Evolutionary conservation across 2,113 vertebrate species (phyloP).

Genomic region (Chaetorhynchus papuensis): DNA sequence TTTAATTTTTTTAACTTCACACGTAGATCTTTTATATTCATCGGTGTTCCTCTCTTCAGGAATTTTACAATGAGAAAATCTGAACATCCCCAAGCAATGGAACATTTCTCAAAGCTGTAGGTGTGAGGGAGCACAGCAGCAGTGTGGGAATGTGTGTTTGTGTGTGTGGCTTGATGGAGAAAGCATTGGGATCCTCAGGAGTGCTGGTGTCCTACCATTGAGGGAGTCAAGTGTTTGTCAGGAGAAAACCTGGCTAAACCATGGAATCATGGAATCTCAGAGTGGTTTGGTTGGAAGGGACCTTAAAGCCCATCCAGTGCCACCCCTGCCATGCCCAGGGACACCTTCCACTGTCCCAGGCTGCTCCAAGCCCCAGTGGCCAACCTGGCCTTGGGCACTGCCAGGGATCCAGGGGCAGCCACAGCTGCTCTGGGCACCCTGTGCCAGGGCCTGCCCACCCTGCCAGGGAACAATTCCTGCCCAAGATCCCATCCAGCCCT

Average conservation of each 20-base stretch:
- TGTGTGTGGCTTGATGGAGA: fast-evolving
- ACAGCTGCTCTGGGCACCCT: background rate
- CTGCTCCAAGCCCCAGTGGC: background rate
- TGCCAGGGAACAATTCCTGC: background rate
- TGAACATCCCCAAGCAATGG: background rate
- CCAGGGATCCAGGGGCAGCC: background rate
- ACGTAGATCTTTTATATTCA: background rate
- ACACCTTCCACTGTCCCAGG: background rate
- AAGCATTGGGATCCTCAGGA: background rate
- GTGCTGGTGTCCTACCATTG: background rate
- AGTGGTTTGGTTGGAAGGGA: background rate
- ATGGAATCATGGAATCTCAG: background rate
- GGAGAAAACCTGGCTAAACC: background rate
- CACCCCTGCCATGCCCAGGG: background rate
- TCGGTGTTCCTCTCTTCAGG: background rate
- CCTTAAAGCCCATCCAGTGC: fast-evolving
- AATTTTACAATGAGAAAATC: background rate
- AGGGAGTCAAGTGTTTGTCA: background rate
- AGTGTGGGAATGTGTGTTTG: background rate
- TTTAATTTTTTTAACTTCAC: too few species aligned
- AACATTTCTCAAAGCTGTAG: background rate
- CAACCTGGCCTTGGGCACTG: background rate
- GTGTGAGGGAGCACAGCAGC: background rate
- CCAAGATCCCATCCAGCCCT: background rate
- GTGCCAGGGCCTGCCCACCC: background rate